Evolutionary conservation across 2,113 vertebrate genomes (phyloP), one percentile per base, ranked within the genome.

Genomic region (Capricornis sumatraensis): DNA sequence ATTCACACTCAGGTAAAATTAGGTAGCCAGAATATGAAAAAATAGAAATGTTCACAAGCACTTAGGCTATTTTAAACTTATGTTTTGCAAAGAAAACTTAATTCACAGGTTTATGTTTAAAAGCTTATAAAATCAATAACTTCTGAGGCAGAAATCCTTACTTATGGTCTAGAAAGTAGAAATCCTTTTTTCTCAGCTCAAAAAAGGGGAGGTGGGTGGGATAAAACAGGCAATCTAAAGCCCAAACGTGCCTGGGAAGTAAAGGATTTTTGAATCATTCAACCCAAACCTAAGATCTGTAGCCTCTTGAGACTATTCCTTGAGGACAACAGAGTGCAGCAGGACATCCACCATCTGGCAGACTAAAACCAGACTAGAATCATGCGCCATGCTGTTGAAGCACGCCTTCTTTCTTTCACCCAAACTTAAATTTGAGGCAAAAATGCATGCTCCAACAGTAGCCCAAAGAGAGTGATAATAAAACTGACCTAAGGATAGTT

Each of bases 81-180:
- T 3, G 85, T 43, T 96, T 78, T 74, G 50, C 52, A 94, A 93
- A 85, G 43, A 95, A 78, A 83, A 89, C 1, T n/a, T 52, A 85
- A 92, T 89, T 92, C 47, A 89, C 3, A 95, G 21, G n/a, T 81
- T 53, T 60, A 71, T 45, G 12, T 64, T 93, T 87, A 52, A 95
- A 95, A 95, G 43, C 62, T 89, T 95, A 67, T 83, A 58, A 91
- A 96, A 95, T 8, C 36, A 58, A 0, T 78, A 85, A 94, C 28
- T 95, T 94, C 43, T 93, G 3, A 79, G 12, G 27, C 17, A 58
- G 3, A 76, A 96, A 76, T 90, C 89, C 50, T 97, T 87, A 96
- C 7, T 90, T 94, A 85, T 27, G 45, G n/a, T 50, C 36, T 15
- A 89, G 25, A 95, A 89, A 89, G 30, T 16, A 81, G 27, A 64